These are phyloP conservation scores for Anhinga rufa DNA, from an alignment of 2,113 vertebrate species.

Conservation along the genomic window DNA sequence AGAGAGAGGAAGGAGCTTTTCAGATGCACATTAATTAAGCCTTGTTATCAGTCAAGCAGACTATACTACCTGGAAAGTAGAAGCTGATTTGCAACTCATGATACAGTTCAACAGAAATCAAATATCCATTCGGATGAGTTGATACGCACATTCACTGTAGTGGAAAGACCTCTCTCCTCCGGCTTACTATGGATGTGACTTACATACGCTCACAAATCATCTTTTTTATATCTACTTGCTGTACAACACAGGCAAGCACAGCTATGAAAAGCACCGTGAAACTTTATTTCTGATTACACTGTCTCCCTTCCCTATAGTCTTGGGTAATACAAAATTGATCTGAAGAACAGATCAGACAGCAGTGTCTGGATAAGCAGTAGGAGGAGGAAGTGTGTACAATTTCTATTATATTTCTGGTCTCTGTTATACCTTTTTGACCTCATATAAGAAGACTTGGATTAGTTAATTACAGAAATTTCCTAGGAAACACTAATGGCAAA, in stretches of 20 bases:
- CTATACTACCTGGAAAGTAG: conserved; percentile 57
- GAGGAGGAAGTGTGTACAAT: not conserved
- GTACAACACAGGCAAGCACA: conserved; percentile 39
- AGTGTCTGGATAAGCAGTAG: not conserved
- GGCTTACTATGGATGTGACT: conserved; percentile 47
- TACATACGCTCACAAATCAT: conserved; percentile 35
- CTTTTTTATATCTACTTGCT: conserved; percentile 49
- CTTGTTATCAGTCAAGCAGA: conserved; percentile 56
- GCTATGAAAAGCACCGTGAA: conserved; percentile 57
- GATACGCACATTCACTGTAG: conserved; percentile 54
- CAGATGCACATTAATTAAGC: conserved; percentile 56
- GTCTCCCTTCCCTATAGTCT: conserved; percentile 6
- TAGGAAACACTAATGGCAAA: not conserved
- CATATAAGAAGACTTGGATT: not conserved
- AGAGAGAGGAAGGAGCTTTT: conserved; percentile 41
- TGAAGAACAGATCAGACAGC: conserved; percentile 41
- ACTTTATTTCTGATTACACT: conserved; percentile 24
- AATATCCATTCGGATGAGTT: conserved; percentile 60
- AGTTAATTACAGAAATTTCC: conserved; percentile 11
- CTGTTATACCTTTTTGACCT: not conserved
- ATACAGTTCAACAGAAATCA: conserved; percentile 64
- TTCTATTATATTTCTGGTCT: not conserved
- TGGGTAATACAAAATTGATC: conserved; percentile 50
- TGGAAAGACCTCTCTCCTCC: conserved; percentile 61
- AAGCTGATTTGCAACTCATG: conserved; percentile 57